phyloP scores from a whole-genome alignment of 2,113 vertebrate genomes.

The Embiotoca jacksoni region DNA sequence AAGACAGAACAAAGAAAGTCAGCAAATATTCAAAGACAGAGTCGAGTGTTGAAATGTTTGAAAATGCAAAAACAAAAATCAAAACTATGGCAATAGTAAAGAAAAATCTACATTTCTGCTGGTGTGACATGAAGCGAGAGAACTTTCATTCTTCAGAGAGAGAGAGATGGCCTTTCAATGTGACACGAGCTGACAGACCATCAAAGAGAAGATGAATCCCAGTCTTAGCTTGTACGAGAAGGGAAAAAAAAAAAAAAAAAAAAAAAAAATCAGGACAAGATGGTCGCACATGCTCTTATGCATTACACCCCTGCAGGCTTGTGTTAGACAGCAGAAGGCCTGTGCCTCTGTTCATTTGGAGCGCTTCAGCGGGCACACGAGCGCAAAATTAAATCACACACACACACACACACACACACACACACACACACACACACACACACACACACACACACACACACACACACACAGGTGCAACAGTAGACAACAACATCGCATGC shows the following conservation, averaged over 20 bases:
- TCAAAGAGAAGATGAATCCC: constrained; percentile 45
- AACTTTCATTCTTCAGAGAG: constrained; percentile 20
- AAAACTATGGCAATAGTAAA: not conserved
- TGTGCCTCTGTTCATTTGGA: constrained; percentile 36
- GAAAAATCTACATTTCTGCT: constrained; percentile 8
- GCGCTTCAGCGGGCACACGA: constrained; percentile 23
- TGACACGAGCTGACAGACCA: constrained; percentile 43
- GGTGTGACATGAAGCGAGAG: constrained; percentile 30
- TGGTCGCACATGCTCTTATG: not conserved
- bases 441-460: constrained; percentile 13
- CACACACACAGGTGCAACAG: constrained; percentile 20
- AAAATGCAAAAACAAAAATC: not conserved
- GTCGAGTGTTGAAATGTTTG: not conserved
- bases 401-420: constrained; percentile 9
- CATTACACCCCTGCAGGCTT: constrained; percentile 34
- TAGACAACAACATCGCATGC: constrained; percentile 22
- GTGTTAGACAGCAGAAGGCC: constrained; percentile 56
- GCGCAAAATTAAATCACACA: constrained; percentile 49
- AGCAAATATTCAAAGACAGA: not conserved
- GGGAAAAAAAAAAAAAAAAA: not conserved
- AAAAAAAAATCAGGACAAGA: constrained; percentile 26
- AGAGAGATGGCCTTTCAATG: constrained; percentile 30
- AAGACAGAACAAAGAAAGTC: constrained; percentile 31
- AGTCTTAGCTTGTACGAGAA: constrained; percentile 25
- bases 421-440: not conserved